phyloP scores from a whole-genome alignment of 2,113 vertebrate species.

The Macrotis lagotis region DNA sequence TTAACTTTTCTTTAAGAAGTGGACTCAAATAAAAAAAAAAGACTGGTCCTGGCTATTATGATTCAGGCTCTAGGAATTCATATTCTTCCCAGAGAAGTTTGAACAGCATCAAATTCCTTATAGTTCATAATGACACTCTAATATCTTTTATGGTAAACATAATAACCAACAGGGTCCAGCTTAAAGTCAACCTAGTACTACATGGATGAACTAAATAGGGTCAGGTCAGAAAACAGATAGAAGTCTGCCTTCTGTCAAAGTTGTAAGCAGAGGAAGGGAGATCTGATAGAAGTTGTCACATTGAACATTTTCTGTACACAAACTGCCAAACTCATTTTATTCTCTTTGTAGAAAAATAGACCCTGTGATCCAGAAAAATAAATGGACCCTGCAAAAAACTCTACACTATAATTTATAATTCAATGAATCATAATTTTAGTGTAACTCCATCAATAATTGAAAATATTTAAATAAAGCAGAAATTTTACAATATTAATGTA shows the following conservation, averaged over 20 bases:
- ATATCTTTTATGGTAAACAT: background rate
- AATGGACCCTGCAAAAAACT: background rate
- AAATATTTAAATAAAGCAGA: background rate
- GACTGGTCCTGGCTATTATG: background rate
- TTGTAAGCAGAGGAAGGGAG: background rate
- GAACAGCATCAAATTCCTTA: background rate
- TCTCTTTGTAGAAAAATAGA: background rate
- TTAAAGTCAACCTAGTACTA: background rate
- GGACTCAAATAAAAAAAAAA: background rate
- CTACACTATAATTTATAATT: constrained; percentile 29
- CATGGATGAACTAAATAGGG: background rate
- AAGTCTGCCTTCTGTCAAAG: background rate
- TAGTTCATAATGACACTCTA: background rate
- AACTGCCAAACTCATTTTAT: background rate
- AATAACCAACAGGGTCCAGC: background rate
- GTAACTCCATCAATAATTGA: constrained; percentile 18
- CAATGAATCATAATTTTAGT: background rate
- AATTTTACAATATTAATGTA: background rate
- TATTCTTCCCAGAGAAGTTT: background rate
- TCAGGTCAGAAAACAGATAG: background rate
- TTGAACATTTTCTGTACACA: background rate
- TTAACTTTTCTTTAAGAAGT: background rate
- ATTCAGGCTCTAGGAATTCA: background rate
- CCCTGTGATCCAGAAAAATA: background rate
- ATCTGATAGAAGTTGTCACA: background rate